Evolutionary conservation across 2,888 invertebrate species (phyloP).

Genomic region (Nebria salina): DNA sequence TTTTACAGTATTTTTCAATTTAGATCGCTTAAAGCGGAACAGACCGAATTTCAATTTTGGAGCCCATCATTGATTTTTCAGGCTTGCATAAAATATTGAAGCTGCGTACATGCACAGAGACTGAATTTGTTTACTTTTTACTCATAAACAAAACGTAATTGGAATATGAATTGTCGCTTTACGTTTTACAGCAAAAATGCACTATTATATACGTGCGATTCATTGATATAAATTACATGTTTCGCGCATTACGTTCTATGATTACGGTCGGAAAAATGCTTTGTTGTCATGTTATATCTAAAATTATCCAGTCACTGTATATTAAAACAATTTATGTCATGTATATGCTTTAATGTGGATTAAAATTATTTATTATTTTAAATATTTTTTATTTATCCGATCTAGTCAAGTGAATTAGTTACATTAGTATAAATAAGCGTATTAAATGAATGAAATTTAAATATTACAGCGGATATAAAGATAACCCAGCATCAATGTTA

Average conservation of each 20-base stretch:
- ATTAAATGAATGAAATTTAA: too few relatives aligned
- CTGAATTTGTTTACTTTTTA: not conserved
- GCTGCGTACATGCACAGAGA: not conserved
- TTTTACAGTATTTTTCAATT: not conserved
- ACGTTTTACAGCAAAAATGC: not conserved
- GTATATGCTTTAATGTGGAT: not conserved
- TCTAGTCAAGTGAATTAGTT: too few relatives aligned
- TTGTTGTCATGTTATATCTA: not conserved
- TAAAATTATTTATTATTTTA: not conserved
- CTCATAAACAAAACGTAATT: slow-evolving; percentile 1
- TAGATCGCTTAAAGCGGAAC: not conserved
- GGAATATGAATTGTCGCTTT: not conserved
- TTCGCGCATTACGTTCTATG: not conserved
- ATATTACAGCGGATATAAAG: too few relatives aligned
- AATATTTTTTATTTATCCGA: too few relatives aligned
- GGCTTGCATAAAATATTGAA: not conserved
- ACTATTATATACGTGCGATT: not conserved
- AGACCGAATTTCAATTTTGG: not conserved
- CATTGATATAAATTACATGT: not conserved
- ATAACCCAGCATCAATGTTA: too few relatives aligned
- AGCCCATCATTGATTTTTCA: not conserved
- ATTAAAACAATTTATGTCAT: not conserved
- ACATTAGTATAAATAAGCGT: too few relatives aligned
- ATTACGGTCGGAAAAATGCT: not conserved
- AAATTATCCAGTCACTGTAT: not conserved